Evolutionary conservation across 2,888 invertebrate genomes (phyloP).

Genomic region (Hoplodrina ambigua): DNA sequence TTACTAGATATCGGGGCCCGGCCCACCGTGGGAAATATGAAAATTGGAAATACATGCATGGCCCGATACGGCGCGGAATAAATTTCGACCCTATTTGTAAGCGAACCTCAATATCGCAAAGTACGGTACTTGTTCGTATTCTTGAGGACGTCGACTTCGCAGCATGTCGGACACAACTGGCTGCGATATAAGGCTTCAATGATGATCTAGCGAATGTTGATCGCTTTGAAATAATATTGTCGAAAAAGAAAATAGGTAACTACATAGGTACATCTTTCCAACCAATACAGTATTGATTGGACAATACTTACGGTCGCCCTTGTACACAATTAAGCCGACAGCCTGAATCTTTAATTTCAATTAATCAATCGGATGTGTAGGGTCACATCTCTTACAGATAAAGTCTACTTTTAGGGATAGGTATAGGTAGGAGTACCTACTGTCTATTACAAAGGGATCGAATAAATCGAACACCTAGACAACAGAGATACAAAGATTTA

Average conservation of each 20-base stretch:
- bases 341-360: slow-evolving; percentile 58
- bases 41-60: slow-evolving; percentile 85
- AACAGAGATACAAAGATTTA: not conserved
- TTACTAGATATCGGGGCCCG: slow-evolving; percentile 78
- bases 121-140: slow-evolving; percentile 64
- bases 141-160: slow-evolving; percentile 62
- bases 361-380: slow-evolving; percentile 34
- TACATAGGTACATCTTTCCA: not conserved
- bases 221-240: slow-evolving; percentile 11
- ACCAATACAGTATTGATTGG: not conserved
- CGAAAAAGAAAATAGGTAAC: slow-evolving; percentile 1
- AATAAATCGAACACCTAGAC: slow-evolving; percentile 2
- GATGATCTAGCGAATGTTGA: slow-evolving; percentile 23
- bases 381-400: slow-evolving; percentile 33
- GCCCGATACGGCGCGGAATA: slow-evolving; percentile 80
- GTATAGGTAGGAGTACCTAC: not conserved
- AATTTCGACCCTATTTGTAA: slow-evolving; percentile 84
- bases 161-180: slow-evolving; percentile 64
- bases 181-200: slow-evolving; percentile 61
- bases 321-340: slow-evolving; percentile 38
- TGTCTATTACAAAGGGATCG: slow-evolving; percentile 5
- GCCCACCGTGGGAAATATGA: slow-evolving; percentile 86
- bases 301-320: slow-evolving; percentile 7
- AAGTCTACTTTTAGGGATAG: slow-evolving; percentile 15
- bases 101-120: slow-evolving; percentile 75